Evolutionary conservation across 2,797 vertebrate genomes (phyloP).

Genomic region (Pipistrellus nathusii): DNA sequence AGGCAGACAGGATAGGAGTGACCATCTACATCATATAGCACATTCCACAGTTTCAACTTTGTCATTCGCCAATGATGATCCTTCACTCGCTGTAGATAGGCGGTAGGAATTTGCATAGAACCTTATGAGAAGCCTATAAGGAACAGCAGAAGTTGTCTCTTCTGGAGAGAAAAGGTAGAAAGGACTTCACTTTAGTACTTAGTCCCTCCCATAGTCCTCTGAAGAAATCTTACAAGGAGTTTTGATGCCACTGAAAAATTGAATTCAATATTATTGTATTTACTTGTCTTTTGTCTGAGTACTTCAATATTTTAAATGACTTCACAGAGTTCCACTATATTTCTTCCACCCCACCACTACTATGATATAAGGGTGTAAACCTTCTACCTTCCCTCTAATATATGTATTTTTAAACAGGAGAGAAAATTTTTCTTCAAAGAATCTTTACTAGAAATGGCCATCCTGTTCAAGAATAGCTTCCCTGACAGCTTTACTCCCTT

Average conservation of each 20-base stretch:
- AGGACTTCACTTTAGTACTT: background rate
- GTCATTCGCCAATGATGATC: background rate
- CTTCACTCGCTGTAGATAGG: background rate
- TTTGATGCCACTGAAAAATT: background rate
- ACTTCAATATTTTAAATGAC: conserved; percentile 35
- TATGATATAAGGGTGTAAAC: background rate
- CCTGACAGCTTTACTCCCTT: conserved; percentile 61
- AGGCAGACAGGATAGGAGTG: background rate
- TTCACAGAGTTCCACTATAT: conserved; percentile 42
- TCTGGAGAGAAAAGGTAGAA: background rate
- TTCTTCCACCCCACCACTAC: background rate
- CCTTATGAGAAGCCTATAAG: background rate
- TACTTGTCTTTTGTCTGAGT: conserved; percentile 47
- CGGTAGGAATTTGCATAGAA: background rate
- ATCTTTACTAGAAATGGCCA: conserved; percentile 62
- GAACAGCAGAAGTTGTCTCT: background rate
- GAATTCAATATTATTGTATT: background rate
- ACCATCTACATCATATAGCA: accelerated
- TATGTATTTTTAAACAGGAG: conserved; percentile 35
- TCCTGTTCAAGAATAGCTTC: conserved; percentile 74
- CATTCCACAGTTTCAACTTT: background rate
- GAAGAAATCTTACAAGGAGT: background rate
- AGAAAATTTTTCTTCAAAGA: conserved; percentile 75
- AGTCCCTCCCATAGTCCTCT: background rate
- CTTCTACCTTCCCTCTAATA: background rate